Evolutionary conservation across 2,113 vertebrate species (phyloP), one percentile per base, ranked within the genome.

Genomic region (Rhinopithecus roxellana): DNA sequence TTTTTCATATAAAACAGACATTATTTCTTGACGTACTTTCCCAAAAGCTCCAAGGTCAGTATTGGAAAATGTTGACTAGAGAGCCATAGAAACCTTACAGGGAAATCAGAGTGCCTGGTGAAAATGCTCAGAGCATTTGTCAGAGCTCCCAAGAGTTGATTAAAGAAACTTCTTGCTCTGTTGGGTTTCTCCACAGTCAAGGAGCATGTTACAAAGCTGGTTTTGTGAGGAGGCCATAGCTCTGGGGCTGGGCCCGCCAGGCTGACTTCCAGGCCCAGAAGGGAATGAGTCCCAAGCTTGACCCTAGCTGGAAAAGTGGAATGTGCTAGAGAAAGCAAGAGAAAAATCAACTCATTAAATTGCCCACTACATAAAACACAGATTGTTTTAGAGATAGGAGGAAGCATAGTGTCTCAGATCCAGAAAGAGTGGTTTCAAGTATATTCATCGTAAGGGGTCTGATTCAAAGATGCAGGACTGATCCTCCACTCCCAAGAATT

Each of bases 281-380:
- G 22, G 35, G 38, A 93, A 17, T 40, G 45, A 96, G 20, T 61
- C 67, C 61, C 55, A 72, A 72, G 74, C 16, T 78, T 95, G 82
- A 97, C 52, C 72, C 59, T 59, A 61, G n/a, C 27, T 84, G 38
- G 81, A 95, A 95, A 97, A 90, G 59, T 81, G 40, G 43, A 95
- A 94, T 86, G 12, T 82, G 40, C 57, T 38, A 50, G n/a, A 90
- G 95, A 95, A 69, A 80, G 75, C 70, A 75, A 80, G 55, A 90
- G 93, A 95, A 93, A 93, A 84, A 64, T 38, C 77, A 97, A 82
- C 72, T 95, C 59, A 88, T 94, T 96, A 89, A 91, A 27, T 38
- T 78, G 43, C 30, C 82, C 48, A 38, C 16, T 50, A 79, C 74
- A 55, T 67, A 82, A 88, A 96, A 95, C 43, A 80, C 38, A 52